A percentile compares a stretch with the other conserved stretches of the same genome.
phyloP scores from a whole-genome alignment of 2,113 vertebrate species.

The Ictalurus furcatus region DNA sequence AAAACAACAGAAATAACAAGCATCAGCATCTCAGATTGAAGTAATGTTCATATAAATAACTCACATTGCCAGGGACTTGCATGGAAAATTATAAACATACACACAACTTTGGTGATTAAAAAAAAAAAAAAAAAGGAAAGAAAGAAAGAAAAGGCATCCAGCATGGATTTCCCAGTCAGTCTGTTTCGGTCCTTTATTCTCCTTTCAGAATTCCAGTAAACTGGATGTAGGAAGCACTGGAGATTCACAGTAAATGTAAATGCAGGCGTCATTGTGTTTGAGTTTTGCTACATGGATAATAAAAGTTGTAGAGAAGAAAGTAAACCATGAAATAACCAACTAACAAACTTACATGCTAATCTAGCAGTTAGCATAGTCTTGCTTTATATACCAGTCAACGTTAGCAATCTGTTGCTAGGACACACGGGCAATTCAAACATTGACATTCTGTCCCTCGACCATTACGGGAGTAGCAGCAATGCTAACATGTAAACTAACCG shows the following conservation, averaged over 20 bases:
- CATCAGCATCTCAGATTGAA: neutral
- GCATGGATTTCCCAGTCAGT: neutral
- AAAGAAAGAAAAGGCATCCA: conserved; percentile 11
- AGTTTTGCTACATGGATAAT: conserved; percentile 3
- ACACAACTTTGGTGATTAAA: neutral
- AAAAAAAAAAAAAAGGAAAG: neutral
- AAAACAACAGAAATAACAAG: neutral
- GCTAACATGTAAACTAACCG: neutral
- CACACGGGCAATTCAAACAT: neutral
- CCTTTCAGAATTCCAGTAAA: neutral
- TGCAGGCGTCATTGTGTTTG: neutral
- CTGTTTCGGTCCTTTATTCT: neutral
- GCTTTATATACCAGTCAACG: neutral
- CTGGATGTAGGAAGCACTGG: conserved; percentile 50
- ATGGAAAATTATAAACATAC: neutral
- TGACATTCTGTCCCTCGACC: neutral
- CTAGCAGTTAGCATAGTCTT: neutral
- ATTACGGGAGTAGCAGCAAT: neutral
- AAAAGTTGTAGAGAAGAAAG: neutral
- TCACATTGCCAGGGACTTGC: conserved; percentile 11
- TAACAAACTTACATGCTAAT: neutral
- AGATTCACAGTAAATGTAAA: conserved; percentile 41
- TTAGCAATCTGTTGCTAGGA: neutral
- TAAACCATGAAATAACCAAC: neutral
- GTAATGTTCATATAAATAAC: neutral